phyloP scores from a whole-genome alignment of 2,888 invertebrate genomes.

The Callosobruchus maculatus region DNA sequence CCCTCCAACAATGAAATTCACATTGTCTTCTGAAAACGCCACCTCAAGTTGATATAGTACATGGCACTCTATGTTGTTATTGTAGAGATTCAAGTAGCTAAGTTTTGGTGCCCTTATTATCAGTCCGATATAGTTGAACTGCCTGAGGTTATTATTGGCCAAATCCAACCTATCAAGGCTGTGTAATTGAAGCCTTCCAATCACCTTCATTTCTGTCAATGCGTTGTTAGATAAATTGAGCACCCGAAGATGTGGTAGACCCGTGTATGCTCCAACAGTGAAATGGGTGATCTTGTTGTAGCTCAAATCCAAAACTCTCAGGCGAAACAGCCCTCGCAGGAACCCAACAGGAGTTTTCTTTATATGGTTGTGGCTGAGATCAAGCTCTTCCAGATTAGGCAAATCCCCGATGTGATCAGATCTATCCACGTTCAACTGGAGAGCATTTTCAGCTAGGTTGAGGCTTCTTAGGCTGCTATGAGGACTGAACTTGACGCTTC shows the following conservation, averaged over 20 bases:
- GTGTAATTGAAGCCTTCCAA: constrained; percentile 35
- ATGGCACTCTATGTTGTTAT: constrained; percentile 37
- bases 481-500: constrained; percentile 31
- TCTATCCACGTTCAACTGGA: constrained; percentile 28
- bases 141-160: constrained; percentile 35
- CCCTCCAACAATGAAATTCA: constrained; percentile 17
- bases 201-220: constrained; percentile 30
- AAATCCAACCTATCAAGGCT: constrained; percentile 39
- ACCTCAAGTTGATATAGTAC: constrained; percentile 35
- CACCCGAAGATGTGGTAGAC: constrained; percentile 37
- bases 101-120: constrained; percentile 35
- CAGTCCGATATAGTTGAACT: constrained; percentile 38
- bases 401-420: constrained; percentile 35
- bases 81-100: constrained; percentile 29
- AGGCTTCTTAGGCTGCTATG: constrained; percentile 35
- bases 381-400: constrained; percentile 33
- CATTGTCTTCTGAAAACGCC: constrained; percentile 31
- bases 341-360: constrained; percentile 30
- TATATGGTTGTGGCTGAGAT: constrained; percentile 35
- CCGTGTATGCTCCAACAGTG: constrained; percentile 35
- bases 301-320: constrained; percentile 37
- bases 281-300: constrained; percentile 36
- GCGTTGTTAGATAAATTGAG: constrained; percentile 38
- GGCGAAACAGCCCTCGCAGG: constrained; percentile 33
- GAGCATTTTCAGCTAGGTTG: constrained; percentile 35